A percentile compares a stretch with the other conserved stretches of the same genome.
Conservation (phyloP, 2,113 vertebrate genomes). For the Melanostigma gelatinosum region DNA sequence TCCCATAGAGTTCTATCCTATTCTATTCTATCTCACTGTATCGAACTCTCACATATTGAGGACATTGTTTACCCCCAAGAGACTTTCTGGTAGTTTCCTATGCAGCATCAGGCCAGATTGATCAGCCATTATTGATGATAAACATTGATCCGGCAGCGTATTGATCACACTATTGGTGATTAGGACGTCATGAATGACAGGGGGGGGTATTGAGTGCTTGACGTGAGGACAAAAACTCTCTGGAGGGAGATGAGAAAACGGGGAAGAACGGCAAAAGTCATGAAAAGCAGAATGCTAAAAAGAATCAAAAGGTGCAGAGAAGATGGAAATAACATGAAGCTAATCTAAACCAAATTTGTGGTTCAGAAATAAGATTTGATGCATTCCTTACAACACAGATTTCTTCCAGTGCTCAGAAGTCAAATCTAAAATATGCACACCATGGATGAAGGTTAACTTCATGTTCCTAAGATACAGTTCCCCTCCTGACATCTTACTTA, state of each 20-base stretch:
- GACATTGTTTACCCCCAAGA: constrained; percentile 53
- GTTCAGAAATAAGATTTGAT: not conserved
- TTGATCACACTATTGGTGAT: constrained; percentile 76
- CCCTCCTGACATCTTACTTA: not conserved
- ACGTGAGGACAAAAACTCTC: constrained; percentile 49
- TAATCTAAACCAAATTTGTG: not conserved
- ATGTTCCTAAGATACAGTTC: not conserved
- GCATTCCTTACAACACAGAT: not conserved
- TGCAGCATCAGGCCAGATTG: constrained; percentile 54
- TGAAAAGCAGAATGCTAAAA: not conserved
- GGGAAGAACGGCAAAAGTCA: not conserved
- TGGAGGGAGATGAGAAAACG: not conserved
- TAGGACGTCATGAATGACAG: constrained; percentile 72
- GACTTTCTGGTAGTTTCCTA: constrained; percentile 45
- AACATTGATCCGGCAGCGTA: constrained; percentile 62
- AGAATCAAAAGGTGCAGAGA: not conserved
- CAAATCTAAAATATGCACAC: not conserved
- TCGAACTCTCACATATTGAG: constrained; percentile 7
- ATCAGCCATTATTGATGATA: constrained; percentile 70
- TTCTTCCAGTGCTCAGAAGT: not conserved
- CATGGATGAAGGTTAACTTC: not conserved
- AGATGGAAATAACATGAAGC: constrained; percentile 3
- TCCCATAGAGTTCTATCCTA: not conserved
- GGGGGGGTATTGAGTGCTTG: constrained; percentile 53
- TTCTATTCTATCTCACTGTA: not conserved